Evolutionary conservation across 1,140 invertebrate genomes (phyloP), one percentile per base, ranked within the genome.

Genomic region (Drosophila melanica): DNA sequence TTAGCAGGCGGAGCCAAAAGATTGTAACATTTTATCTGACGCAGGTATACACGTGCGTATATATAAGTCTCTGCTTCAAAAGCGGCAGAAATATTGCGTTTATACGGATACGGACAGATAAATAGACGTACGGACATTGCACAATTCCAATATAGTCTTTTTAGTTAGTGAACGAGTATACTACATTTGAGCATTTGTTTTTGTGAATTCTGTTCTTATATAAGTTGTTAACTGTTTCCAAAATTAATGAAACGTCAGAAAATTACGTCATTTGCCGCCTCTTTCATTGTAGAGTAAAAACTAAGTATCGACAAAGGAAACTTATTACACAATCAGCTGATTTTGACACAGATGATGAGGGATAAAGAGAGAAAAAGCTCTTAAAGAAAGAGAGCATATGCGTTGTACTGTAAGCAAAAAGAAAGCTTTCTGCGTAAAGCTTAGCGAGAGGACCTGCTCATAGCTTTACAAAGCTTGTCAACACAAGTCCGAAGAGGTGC

Each of bases 251-350:
- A 35, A 41, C 58, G 64, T 35, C 33, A 45, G 47, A 54, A 47
- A 62, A 87, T 87, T 87, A 76, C 84, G 84, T 87, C 84, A 87
- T 87, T 77, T 75, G 20, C 51, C 64, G 67, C 63, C 75, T 39
- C 39, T 42, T 72, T 54, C 35, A 63, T 57, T 68, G 48, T 48
- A 53, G 14, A 47, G 48, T 30, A 54, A 47, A 12, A 54, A 30
- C 41, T 23, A 68, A 68, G 71, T 54, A 54, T 35, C 12, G 33
- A 41, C 41, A 48, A 66, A 75, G 79, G 53, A 48, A 62, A 30
- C 58, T 75, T 53, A 57, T 51, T 37, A 65, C 20, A 12, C 41
- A 67, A 69, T 66, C 81, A 85, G 81, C 81, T 85, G 81, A 77
- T 80, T 33, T 20, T 11, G 45, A 39, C 14, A 23, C 16, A 35